Base-by-base conservation (phyloP, 2,888 invertebrate genomes). In the Mesopsocus fuscifrons region DNA sequence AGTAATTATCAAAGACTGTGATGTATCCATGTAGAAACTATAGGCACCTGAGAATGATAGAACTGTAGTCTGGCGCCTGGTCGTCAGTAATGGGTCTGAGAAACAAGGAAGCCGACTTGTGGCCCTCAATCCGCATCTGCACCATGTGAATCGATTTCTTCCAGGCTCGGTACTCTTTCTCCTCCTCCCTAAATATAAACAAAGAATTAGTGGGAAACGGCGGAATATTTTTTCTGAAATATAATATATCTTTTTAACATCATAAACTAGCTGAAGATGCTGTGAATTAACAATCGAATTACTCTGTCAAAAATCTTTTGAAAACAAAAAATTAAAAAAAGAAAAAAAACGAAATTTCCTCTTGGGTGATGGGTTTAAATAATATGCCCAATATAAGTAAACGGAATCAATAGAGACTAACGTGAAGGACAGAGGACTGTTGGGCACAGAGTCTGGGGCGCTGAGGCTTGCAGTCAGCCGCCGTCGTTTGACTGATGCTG, bases 101-200 rank as follows among this genome's bases (percentile, higher is more conserved):
- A 61, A 94, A 91, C 8, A 87, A 66, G 0, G 83, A 80, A 0
- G 92, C 78, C 61, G 79, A 77, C 61, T 88, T 91, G 60, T 89
- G 87, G 0, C 80, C 79, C 42, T 80, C 77, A 32, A 89, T 60
- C 34, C 69, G 64, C 49, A 61, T 77, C 51, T 78, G 81, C 1
- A 88, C 79, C 5, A 85, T 65, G 71, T 89, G 74, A 40, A 92
- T 80, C 1, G 87, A 79, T 57, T 91, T 91, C 63, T 85, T 88
- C 80, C 91, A 89, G 20, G 78, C 72, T 20, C 78, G 66, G 55
- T 81, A 77, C 43, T 84, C 83, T 6, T 76, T 65, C 52, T 83
- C 81, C 41, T 80, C 81, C 48, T 84, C 84, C 44, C 59, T 62
- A 42, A 20, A 51, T 45, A 48, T 5, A 18, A 18, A 5, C 9